Evolutionary conservation across 2,113 vertebrate genomes (phyloP), one percentile per base, ranked within the genome.

Genomic region (Vulpes vulpes): DNA sequence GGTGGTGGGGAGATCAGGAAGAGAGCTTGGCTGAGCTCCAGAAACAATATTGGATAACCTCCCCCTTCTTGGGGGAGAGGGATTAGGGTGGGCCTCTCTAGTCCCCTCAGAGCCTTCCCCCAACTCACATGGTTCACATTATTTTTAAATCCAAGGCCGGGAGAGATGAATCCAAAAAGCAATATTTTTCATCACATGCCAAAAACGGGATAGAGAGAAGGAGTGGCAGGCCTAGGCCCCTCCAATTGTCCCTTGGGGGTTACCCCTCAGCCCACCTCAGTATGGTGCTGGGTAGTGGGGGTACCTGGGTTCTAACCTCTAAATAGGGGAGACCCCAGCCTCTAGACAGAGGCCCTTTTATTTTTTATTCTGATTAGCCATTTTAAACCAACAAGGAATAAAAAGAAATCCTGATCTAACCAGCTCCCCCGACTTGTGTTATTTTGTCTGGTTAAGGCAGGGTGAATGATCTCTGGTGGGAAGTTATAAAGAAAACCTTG

Each of bases 111-210:
- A 88, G 32, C 71, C 60, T 86, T 78, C 78, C 94, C 83, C 73
- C 43, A 62, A 6, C 49, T 84, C 85, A 85, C 32, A 94, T 0
- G 14, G 90, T 94, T 97, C 81, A 82, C 16, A 17, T 96, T 62
- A 91, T 89, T 91, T 98, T 98, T 94, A 81, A 59, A 96, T 89
- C 2, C 81, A 97, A 98, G 97, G 97, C 85, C 98, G 92, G 97
- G 96, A 97, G 92, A 97, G 96, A 98, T 95, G 92, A 91, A 98
- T 98, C 98, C 43, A 2, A 91, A 98, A 98, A 99, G 98, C 98
- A 99, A 99, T 98, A 99, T 99, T 99, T 98, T 97, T 99, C 98
- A 97, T 98, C 98, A 98, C 95, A 98, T 99, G 98, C 99, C 98
- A 99, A 99, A 98, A 98, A 97, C 0, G 92, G 97, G 95, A 74